Evolutionary conservation across 2,113 vertebrate species (phyloP), one percentile per base, ranked within the genome.

Genomic region (Gorsachius goisagi): DNA sequence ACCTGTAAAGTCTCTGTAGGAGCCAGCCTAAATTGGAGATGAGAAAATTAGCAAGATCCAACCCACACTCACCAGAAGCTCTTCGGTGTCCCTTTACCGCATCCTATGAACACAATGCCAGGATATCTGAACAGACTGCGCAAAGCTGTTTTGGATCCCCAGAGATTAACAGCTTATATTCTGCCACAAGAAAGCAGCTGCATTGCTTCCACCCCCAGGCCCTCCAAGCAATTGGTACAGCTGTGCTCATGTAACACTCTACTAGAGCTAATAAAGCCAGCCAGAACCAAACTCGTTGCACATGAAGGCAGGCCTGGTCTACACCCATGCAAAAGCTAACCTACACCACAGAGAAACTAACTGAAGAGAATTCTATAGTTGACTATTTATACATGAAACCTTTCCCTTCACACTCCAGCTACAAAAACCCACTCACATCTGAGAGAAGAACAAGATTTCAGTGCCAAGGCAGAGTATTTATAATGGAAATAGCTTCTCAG

Each of bases 361-460:
- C 12, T 4, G 44, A 12, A 80, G 18, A 59, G 8, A 45, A 77
- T 45, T 45, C 76, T 81, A 27, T 6, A 30, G 45, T 62, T 7
- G 9, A 15, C 88, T 88, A 33, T 59, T 89, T 75, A 91, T 72
- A 89, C 59, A 3, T 2, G 66, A 79, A 95, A 41, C 74, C 60
- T 69, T 56, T 79, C 52, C 74, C 78, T 89, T 88, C 93, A n/a
- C 85, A 55, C 85, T 93, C 89, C 94, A 94, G 87, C 88, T 4
- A 35, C 73, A 76, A 82, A 93, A 96, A 11, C 89, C 87, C 87
- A 95, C 95, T 89, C 78, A 47, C 12, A 96, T 79, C 91, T 76
- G 93, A 96, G 81, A 76, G 82, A 21, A 58, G 89, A 73, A 26
- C 62, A 47, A 47, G 90, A 88, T 62, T 63, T 71, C 60, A 14